Conservation (phyloP, 2,888 invertebrate genomes). For the Tillus elongatus region DNA sequence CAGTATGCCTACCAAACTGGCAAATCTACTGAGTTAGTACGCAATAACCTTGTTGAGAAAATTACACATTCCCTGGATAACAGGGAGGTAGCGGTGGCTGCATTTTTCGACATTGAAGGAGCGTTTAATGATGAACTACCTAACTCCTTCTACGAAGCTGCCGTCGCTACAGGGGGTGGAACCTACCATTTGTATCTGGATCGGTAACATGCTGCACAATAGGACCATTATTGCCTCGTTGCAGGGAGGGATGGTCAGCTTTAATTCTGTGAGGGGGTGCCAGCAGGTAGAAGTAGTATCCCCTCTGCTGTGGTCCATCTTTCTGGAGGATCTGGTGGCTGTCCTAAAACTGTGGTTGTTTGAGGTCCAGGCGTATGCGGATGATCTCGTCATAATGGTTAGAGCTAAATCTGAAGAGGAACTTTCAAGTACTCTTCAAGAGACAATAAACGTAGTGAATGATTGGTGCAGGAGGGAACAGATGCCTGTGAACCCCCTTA, state of each 20-base stretch:
- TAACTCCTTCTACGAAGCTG: background rate
- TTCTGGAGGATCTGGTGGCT: background rate
- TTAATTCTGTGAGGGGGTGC: background rate
- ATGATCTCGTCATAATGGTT: no score
- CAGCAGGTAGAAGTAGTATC: background rate
- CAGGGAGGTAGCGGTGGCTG: background rate
- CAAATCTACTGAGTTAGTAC: background rate
- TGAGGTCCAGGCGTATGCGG: constrained; percentile 1
- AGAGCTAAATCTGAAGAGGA: no score
- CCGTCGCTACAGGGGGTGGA: background rate
- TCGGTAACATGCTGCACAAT: background rate
- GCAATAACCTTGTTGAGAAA: background rate
- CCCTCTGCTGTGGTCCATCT: constrained; percentile 2
- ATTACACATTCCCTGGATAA: background rate
- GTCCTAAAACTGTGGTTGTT: background rate
- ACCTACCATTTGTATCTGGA: background rate
- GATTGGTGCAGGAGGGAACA: no score
- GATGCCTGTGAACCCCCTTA: no score
- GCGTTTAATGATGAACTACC: constrained; percentile 1
- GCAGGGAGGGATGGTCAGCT: background rate
- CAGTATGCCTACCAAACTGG: no score
- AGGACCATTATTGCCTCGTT: background rate
- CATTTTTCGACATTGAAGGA: background rate
- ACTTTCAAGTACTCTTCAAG: no score
- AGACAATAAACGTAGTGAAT: no score